Conservation (phyloP, 2,888 invertebrate genomes). For the Spilarctia lutea region DNA sequence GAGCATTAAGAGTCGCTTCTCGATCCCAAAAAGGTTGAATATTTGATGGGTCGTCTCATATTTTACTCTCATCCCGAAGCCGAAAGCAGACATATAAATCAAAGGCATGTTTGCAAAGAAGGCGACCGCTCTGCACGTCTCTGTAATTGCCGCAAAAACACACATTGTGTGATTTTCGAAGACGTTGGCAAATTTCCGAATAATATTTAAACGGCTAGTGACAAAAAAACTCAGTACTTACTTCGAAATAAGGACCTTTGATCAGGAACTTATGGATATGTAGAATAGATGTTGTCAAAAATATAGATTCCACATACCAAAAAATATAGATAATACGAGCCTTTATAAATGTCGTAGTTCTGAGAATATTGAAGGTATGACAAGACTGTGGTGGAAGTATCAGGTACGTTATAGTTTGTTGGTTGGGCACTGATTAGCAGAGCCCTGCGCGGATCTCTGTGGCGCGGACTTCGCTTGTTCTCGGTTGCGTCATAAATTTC, state of each 20-base stretch:
- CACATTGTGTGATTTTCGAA: constrained; percentile 79
- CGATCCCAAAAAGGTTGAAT: constrained; percentile 79
- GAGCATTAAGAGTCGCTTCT: constrained; percentile 76
- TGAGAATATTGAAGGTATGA: constrained; percentile 37
- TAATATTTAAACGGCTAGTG: constrained; percentile 62
- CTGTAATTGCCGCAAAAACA: constrained; percentile 85
- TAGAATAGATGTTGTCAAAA: constrained; percentile 20
- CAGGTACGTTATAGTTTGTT: constrained; percentile 65
- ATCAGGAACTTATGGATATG: constrained; percentile 3
- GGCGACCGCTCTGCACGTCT: constrained; percentile 79
- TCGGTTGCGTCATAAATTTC: constrained; percentile 86
- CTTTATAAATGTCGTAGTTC: constrained; percentile 38
- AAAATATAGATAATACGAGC: constrained; percentile 16
- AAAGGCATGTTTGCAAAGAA: constrained; percentile 78
- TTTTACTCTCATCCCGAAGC: constrained; percentile 77
- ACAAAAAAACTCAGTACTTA: constrained; percentile 23
- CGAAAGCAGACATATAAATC: constrained; percentile 82
- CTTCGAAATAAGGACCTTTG: not conserved
- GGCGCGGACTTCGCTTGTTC: constrained; percentile 72
- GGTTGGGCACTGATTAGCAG: constrained; percentile 78
- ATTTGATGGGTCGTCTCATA: constrained; percentile 82
- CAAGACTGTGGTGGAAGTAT: constrained; percentile 58
- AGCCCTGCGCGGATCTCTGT: constrained; percentile 74
- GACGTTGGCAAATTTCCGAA: constrained; percentile 83
- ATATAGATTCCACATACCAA: constrained; percentile 22